Evolutionary conservation across 2,113 vertebrate genomes (phyloP).

Genomic region (rabbit (Oryctolagus cuniculus)): mOryCun1.1 NC_091438.1:79207001-79207500

Average conservation of each 20-base stretch:
- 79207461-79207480: not conserved
- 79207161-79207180: not conserved
- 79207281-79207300: not conserved
- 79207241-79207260: not conserved
- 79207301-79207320: not conserved
- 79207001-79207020: too few species aligned
- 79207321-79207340: not conserved
- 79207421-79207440: not conserved
- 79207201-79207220: not conserved
- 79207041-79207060: too few species aligned
- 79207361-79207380: not conserved
- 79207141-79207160: not conserved
- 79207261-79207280: not conserved
- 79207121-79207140: not conserved
- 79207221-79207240: not conserved
- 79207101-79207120: not conserved
- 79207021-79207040: too few species aligned
- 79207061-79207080: too few species aligned
- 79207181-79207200: not conserved
- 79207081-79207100: not conserved
- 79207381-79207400: not conserved
- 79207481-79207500: not conserved
- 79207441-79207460: not conserved
- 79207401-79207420: not conserved
- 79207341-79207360: not conserved